Evolutionary conservation across 2,888 invertebrate genomes (phyloP).

Genomic region (Pyrrhia umbra): DNA sequence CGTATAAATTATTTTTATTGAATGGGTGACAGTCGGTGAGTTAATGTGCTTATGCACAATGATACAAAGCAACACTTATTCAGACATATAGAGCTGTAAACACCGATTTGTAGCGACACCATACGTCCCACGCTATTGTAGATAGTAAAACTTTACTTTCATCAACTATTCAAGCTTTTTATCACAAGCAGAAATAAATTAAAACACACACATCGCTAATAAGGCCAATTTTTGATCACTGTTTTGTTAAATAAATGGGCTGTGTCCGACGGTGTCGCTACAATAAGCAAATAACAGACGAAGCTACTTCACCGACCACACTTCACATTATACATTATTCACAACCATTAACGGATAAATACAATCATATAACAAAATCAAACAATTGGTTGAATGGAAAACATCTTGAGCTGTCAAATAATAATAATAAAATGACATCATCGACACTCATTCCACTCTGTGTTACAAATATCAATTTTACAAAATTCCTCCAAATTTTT

Average conservation of each 20-base stretch:
- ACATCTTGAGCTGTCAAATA: slow-evolving; percentile 54
- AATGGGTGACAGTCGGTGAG: slow-evolving; percentile 43
- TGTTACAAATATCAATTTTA: slow-evolving; percentile 43
- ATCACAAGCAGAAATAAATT: slow-evolving; percentile 48
- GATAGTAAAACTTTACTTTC: slow-evolving; percentile 30
- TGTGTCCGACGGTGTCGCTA: slow-evolving; percentile 32
- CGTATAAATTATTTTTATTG: slow-evolving; percentile 25
- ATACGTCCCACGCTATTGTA: slow-evolving; percentile 15
- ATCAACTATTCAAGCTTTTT: slow-evolving; percentile 39
- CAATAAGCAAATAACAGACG: slow-evolving; percentile 12
- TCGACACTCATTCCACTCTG: slow-evolving; percentile 39
- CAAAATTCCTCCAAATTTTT: slow-evolving; percentile 41
- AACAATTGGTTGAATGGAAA: slow-evolving; percentile 50
- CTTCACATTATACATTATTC: slow-evolving; percentile 56
- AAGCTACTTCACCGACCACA: slow-evolving; percentile 34
- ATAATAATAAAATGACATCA: slow-evolving; percentile 45
- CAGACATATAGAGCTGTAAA: slow-evolving; percentile 19
- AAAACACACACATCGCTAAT: slow-evolving; percentile 34
- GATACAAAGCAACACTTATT: slow-evolving; percentile 44
- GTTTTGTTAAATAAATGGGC: slow-evolving; percentile 20
- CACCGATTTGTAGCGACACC: slow-evolving; percentile 47
- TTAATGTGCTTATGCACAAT: slow-evolving; percentile 20
- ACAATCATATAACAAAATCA: slow-evolving; percentile 40
- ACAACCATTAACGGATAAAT: slow-evolving; percentile 66
- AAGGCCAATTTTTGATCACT: slow-evolving; percentile 48